Percentiles rank a stretch among this genome's conserved stretches.
Conservation (phyloP, 2,797 vertebrate genomes). For the Hemitrygon akajei region DNA sequence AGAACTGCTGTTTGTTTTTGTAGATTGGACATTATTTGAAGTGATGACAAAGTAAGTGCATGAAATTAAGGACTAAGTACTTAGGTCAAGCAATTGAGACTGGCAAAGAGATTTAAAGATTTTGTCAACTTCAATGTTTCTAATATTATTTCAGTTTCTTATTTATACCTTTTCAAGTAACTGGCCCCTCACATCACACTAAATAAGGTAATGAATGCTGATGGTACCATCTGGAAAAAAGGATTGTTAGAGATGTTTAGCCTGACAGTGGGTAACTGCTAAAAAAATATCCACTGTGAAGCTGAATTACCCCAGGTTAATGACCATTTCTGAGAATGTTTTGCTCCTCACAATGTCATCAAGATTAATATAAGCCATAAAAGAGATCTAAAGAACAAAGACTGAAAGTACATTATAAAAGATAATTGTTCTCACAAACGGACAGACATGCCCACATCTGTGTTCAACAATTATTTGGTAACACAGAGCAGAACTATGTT, state of each 20-base stretch:
- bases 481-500: background rate
- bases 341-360: background rate
- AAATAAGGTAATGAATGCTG: constrained; percentile 18
- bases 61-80: background rate
- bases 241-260: background rate
- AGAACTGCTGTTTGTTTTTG: constrained; percentile 14
- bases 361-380: constrained; percentile 26
- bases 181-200: background rate
- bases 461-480: background rate
- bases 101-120: background rate
- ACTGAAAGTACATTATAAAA: background rate
- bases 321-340: constrained; percentile 30
- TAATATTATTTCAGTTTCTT: background rate
- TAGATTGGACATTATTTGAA: background rate
- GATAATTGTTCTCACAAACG: constrained; percentile 6
- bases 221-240: constrained; percentile 24
- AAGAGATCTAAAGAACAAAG: constrained; percentile 20
- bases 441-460: constrained; percentile 18
- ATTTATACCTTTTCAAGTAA: background rate
- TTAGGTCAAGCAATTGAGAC: background rate
- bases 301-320: constrained; percentile 23
- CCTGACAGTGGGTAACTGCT: background rate
- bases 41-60: background rate
- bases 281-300: background rate
- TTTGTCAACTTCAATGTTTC: background rate